Percentiles rank a stretch among this genome's conserved stretches.
phyloP scores from a whole-genome alignment of 2,888 invertebrate genomes.

The Pilophorus perplexus region DNA sequence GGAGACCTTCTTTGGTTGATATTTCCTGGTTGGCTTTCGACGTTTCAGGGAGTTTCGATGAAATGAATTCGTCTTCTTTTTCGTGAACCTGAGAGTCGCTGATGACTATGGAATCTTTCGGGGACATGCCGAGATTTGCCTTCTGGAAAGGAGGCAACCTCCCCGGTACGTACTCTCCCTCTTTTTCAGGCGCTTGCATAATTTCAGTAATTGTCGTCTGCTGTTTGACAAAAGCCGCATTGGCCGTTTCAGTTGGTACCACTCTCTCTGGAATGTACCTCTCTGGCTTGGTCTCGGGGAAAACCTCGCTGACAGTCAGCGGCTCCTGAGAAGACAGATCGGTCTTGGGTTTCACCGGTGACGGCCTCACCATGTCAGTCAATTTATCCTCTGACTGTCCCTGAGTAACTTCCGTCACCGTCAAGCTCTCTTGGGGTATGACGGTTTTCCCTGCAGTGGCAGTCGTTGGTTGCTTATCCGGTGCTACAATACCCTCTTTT shows the following conservation, averaged over 20 bases:
- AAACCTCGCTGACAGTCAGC: slow-evolving; percentile 65
- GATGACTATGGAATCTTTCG: slow-evolving; percentile 62
- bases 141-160: slow-evolving; percentile 62
- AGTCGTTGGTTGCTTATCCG: slow-evolving; percentile 54
- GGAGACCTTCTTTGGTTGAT: slow-evolving; percentile 56
- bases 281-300: slow-evolving; percentile 68
- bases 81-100: slow-evolving; percentile 61
- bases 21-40: slow-evolving; percentile 57
- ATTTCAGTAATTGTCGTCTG: slow-evolving; percentile 62
- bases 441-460: slow-evolving; percentile 60
- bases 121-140: slow-evolving; percentile 60
- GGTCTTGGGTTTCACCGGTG: slow-evolving; percentile 59
- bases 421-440: slow-evolving; percentile 63
- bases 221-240: slow-evolving; percentile 63
- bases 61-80: slow-evolving; percentile 61
- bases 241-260: slow-evolving; percentile 74
- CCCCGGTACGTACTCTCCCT: slow-evolving; percentile 61
- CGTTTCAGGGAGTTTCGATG: slow-evolving; percentile 54
- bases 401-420: slow-evolving; percentile 64
- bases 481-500: slow-evolving; percentile 61
- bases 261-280: slow-evolving; percentile 76
- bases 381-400: slow-evolving; percentile 62
- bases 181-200: slow-evolving; percentile 66
- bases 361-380: slow-evolving; percentile 54
- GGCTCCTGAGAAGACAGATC: slow-evolving; percentile 65